phyloP scores from a whole-genome alignment of 2,113 vertebrate genomes.

The Ptychochromis oligacanthus region DNA sequence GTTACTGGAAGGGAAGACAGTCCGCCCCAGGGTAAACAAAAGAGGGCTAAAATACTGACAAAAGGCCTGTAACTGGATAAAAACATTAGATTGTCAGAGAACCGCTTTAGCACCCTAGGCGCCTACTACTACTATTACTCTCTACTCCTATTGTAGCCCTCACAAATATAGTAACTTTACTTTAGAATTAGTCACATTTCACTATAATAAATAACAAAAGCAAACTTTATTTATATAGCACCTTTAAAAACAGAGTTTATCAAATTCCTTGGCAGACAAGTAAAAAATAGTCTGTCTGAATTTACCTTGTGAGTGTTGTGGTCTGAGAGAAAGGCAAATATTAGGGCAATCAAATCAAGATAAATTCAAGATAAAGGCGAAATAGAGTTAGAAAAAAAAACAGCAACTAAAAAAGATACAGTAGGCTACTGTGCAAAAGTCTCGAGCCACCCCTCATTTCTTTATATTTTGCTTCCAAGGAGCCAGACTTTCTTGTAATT shows the following conservation, averaged over 20 bases:
- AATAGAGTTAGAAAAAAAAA: not conserved
- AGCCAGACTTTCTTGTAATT: not conserved
- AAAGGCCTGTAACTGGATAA: not conserved
- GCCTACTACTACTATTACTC: not conserved
- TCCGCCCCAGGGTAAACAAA: not conserved
- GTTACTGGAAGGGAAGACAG: not conserved
- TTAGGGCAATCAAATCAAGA: too few relatives aligned
- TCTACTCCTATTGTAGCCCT: not conserved
- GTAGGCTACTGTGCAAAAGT: not conserved
- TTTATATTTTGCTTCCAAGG: not conserved
- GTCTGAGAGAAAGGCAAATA: too few relatives aligned
- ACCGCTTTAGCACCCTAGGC: not conserved
- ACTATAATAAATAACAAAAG: too few relatives aligned
- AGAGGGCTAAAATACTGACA: not conserved
- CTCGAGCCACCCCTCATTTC: not conserved
- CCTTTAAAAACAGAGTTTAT: too few relatives aligned
- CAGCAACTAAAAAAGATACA: not conserved
- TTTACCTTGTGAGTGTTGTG: too few relatives aligned
- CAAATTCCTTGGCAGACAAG: not conserved
- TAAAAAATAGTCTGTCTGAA: not conserved
- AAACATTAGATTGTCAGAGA: not conserved
- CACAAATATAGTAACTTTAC: too few relatives aligned
- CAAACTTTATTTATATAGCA: too few relatives aligned
- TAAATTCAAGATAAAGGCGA: too few relatives aligned
- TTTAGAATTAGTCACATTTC: too few relatives aligned